Conservation (phyloP, 2,888 invertebrate genomes). For the Drosophila fulvimacula region DNA sequence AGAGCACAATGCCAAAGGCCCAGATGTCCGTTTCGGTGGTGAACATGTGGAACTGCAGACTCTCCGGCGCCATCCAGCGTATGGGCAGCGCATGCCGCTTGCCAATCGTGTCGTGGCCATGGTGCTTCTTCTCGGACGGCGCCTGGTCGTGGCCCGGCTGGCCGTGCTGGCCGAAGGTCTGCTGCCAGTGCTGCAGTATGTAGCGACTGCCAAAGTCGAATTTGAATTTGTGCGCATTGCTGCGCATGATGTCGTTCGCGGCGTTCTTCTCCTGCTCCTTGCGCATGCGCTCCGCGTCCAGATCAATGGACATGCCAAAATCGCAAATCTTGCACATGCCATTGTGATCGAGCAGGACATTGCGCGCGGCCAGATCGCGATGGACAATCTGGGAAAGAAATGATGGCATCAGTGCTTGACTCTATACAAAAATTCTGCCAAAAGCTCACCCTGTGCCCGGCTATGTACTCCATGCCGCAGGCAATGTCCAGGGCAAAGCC, state of each 20-base stretch:
- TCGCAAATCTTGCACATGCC: slow-evolving; percentile 95
- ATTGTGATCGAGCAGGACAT: slow-evolving; percentile 93
- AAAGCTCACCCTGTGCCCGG: slow-evolving; percentile 90
- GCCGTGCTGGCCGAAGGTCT: slow-evolving; percentile 65
- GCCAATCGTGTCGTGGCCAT: slow-evolving; percentile 82
- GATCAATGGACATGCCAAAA: slow-evolving; percentile 93
- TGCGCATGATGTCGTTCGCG: slow-evolving; percentile 76
- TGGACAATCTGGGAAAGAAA: slow-evolving; percentile 89
- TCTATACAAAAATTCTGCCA: too few relatives aligned
- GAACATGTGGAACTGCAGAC: slow-evolving; percentile 91
- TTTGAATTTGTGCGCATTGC: slow-evolving; percentile 79
- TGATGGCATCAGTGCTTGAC: neutral
- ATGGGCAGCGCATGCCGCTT: slow-evolving; percentile 84
- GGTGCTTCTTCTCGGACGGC: slow-evolving; percentile 67
- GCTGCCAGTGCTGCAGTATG: slow-evolving; percentile 82
- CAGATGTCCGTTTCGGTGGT: slow-evolving; percentile 94
- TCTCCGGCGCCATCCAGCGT: slow-evolving; percentile 94
- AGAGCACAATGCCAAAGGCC: slow-evolving; percentile 94
- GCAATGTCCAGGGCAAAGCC: slow-evolving; percentile 93
- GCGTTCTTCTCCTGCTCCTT: slow-evolving; percentile 79
- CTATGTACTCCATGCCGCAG: slow-evolving; percentile 93
- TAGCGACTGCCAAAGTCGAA: slow-evolving; percentile 83
- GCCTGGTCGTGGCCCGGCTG: slow-evolving; percentile 50
- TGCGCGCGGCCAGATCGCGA: slow-evolving; percentile 93
- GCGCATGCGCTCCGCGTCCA: slow-evolving; percentile 83